phyloP scores from a whole-genome alignment of 2,113 vertebrate species.

The Solea solea region DNA sequence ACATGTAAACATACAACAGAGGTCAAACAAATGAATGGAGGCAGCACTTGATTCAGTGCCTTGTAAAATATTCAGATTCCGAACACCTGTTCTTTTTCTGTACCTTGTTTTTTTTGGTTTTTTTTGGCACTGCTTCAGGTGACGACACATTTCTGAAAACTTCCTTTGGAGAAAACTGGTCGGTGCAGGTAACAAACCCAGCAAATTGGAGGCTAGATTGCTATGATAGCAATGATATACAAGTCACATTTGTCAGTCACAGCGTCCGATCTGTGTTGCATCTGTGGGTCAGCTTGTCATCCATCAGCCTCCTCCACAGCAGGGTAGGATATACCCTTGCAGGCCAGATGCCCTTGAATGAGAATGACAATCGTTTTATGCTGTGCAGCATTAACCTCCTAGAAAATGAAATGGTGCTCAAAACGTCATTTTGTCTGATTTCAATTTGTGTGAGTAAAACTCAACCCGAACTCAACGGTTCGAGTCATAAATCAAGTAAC shows the following conservation, averaged over 20 bases:
- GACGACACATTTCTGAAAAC: background rate
- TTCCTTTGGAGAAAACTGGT: background rate
- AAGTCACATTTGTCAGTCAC: constrained; percentile 47
- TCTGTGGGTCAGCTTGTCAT: constrained; percentile 44
- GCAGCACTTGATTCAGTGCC: constrained; percentile 17
- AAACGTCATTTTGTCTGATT: constrained; percentile 1
- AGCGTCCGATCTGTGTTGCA: constrained; percentile 35
- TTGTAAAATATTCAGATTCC: constrained; percentile 36
- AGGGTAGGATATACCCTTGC: constrained; percentile 17
- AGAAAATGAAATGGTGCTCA: background rate
- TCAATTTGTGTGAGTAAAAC: background rate
- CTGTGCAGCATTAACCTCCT: background rate
- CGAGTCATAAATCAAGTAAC: background rate
- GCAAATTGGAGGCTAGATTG: constrained; percentile 29
- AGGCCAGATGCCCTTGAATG: background rate
- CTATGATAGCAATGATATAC: background rate
- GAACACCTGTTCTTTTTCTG: constrained; percentile 33
- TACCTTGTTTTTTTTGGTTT: background rate
- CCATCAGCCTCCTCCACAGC: constrained; percentile 41
- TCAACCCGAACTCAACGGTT: background rate
- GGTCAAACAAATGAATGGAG: constrained; percentile 7
- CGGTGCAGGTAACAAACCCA: no score
- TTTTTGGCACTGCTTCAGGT: background rate
- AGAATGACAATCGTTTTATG: background rate
- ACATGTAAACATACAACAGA: constrained; percentile 8